phyloP scores from a whole-genome alignment of 2,888 invertebrate genomes.

The Lasius platythorax region DNA sequence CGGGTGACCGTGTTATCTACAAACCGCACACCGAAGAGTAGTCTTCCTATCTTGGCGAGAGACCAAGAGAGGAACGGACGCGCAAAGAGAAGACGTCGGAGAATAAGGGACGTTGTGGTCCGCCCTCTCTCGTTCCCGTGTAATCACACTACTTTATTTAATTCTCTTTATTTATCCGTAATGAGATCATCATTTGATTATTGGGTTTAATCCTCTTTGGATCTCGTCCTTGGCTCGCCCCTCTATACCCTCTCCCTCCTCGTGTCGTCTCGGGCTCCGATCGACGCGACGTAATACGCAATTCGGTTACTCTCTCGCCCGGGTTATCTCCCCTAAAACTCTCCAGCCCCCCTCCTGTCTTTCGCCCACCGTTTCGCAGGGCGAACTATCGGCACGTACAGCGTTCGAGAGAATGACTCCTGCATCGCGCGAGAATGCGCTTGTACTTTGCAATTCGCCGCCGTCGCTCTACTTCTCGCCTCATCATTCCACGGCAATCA shows the following conservation, averaged over 20 bases:
- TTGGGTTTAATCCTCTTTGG: conserved; percentile 86
- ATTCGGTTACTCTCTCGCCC: conserved; percentile 64
- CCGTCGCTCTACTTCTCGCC: neutral
- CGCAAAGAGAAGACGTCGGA: conserved; percentile 41
- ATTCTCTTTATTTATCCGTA: conserved; percentile 85
- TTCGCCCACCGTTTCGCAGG: conserved; percentile 40
- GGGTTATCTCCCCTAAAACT: conserved; percentile 36
- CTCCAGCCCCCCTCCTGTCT: conserved; percentile 4
- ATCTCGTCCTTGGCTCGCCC: conserved; percentile 83
- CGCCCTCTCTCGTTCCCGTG: conserved; percentile 68
- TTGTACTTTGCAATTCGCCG: conserved; percentile 37
- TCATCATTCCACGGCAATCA: conserved; percentile 37
- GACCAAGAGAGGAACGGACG: conserved; percentile 40
- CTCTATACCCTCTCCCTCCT: conserved; percentile 64
- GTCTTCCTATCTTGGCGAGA: conserved; percentile 32
- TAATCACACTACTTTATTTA: conserved; percentile 81
- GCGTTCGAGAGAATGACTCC: conserved; percentile 32
- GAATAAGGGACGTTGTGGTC: conserved; percentile 27
- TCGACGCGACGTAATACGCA: conserved; percentile 57
- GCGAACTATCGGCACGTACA: conserved; percentile 59
- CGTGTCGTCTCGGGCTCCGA: conserved; percentile 52
- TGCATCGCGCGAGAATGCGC: conserved; percentile 61
- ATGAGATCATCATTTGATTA: conserved; percentile 86
- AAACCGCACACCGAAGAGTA: conserved; percentile 63
- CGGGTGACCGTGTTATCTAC: conserved; percentile 71